Base-by-base conservation (phyloP, 92 coral and sea anemone genomes). In the Palythoa caribaeorum region DNA sequence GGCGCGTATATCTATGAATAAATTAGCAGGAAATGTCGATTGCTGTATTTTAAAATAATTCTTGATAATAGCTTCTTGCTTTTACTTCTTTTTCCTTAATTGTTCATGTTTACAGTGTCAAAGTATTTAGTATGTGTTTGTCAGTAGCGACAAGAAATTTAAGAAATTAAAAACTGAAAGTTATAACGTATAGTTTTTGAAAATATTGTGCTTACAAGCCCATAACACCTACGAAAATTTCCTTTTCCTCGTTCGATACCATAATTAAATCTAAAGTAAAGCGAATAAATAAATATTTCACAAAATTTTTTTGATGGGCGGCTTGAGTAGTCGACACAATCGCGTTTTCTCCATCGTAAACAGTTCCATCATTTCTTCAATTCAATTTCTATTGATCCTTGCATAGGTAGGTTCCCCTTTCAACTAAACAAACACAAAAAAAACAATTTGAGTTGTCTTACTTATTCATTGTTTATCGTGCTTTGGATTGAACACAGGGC, bases 351-450 rank as follows among this genome's bases (percentile, higher is more conserved):
- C 72, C 39, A 68, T 6, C 72, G 12, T 68, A 68, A 68, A 68
- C 39, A 68, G 72, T 68, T 68, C 72, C 72, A 68, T 68, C 72
- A 68, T 68, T 68, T 68, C 72, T 21, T 68, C 14, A 68, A 11
- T 68, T 68, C 72, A 10, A 0, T 68, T 19, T 68, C 14, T 68
- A 19, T 68, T 68, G 72, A 68, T 68, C 72, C 72, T 68, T 68
- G 72, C 9, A 2, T 68, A 2, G 15, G 72, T n/a, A n/a, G n/a
- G n/a, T n/a, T 21, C 1, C 71, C 20, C 72, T 68, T 68, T 21
- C 12, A 68, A 68, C 38, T 6, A 68, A 68, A 68, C 12, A 21
- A 21, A 21, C 37, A 63, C 71, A 17, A 65, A 65, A 65, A 65
- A 6, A 65, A 3, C 38, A 68, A 68, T 19, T 68, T 68, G 38